Evolutionary conservation across 2,888 invertebrate genomes (phyloP), one percentile per base, ranked within the genome.

Genomic region (Tetanocera ferruginea): DNA sequence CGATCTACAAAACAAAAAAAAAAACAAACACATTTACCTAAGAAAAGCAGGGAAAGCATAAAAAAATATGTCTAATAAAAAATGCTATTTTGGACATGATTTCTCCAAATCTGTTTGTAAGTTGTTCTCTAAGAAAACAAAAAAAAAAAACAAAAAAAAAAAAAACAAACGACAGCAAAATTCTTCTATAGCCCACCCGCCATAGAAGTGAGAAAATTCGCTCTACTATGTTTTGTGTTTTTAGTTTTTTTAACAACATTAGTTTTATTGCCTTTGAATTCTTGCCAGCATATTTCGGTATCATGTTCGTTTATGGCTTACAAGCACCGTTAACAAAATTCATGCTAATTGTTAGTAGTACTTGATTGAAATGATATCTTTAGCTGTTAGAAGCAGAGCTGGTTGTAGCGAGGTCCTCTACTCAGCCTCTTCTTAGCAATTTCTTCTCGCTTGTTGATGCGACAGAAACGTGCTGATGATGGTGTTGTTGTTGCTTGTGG

Each of bases 321-420:
- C 75, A 64, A 71, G 34, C 71, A 76, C 78, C 78, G 78, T 78
- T 78, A 78, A 66, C 78, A 51, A 76, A 76, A 78, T 78, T 76
- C 76, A 78, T 78, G 78, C 78, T 78, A 78, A 78, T 78, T 78
- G 78, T 76, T 62, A 75, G 78, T 69, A 55, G 51, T 77, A 31
- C 74, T 69, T 64, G 78, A 78, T 78, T 70, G 76, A 66, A 78
- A 60, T 76, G 75, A 76, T 78, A 72, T 76, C 71, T 75, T 66
- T 37, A 66, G 62, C 66, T 34, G 37, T 25, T 19, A 25, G n/a
- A n/a, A 31, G 14, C 19, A 11, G 19, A 34, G 43, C 43, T 43
- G 43, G 2, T 43, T 43, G 14, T 43, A 43, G 43, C 14, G 11
- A 11, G 11, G 43, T 43, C 43, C 43, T 43, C 43, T n/a, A n/a